These are phyloP conservation scores for Pheosia gnoma DNA, from an alignment of 2,888 invertebrate species.

Conservation along the genomic window DNA sequence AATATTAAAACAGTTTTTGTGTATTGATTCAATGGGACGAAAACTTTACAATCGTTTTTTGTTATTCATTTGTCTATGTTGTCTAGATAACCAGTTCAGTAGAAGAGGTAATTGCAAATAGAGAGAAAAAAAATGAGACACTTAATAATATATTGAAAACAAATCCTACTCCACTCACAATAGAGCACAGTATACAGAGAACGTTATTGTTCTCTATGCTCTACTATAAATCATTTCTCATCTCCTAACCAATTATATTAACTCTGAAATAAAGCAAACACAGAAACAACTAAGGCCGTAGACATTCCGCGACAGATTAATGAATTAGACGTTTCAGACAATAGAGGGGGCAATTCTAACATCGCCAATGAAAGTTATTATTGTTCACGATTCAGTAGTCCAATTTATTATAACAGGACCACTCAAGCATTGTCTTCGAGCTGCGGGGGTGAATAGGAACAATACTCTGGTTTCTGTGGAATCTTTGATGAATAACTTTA, in stretches of 20 bases:
- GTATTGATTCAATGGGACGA: too few relatives aligned
- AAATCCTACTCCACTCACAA: too few relatives aligned
- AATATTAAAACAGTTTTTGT: too few relatives aligned
- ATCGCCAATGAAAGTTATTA: constrained; percentile 55
- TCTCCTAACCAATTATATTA: neutral
- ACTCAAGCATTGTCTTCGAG: constrained; percentile 52
- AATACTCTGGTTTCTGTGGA: constrained; percentile 19
- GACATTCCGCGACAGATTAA: constrained; percentile 37
- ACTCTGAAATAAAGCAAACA: constrained; percentile 1
- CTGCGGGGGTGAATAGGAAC: constrained; percentile 24
- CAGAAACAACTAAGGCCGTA: constrained; percentile 6
- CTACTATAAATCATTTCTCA: neutral
- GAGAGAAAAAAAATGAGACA: too few relatives aligned
- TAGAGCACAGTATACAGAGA: neutral
- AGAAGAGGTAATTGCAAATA: too few relatives aligned
- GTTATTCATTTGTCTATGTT: too few relatives aligned
- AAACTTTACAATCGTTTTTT: too few relatives aligned
- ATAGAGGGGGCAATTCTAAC: constrained; percentile 45
- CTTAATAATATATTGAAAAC: too few relatives aligned
- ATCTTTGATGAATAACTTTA: constrained; percentile 20
- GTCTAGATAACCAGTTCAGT: too few relatives aligned
- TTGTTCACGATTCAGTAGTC: constrained; percentile 40
- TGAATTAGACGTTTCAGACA: constrained; percentile 48
- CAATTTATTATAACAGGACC: constrained; percentile 57
- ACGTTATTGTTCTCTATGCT: neutral